Base-by-base conservation (phyloP, 2,888 invertebrate species). In the Auanema sp. region DNA sequence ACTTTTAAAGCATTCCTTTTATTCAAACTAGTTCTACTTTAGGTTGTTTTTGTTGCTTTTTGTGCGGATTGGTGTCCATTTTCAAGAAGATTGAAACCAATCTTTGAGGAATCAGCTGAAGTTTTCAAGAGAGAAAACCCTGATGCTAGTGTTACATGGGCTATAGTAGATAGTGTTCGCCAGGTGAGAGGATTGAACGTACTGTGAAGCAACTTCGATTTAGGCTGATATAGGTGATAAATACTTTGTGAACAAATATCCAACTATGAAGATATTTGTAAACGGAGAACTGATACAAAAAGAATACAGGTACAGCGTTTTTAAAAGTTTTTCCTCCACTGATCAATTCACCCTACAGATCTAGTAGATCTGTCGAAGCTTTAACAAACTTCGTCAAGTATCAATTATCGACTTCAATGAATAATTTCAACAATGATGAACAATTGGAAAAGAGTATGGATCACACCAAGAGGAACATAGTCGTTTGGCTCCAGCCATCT, bases 21-120 rank as follows among this genome's bases (percentile, higher is more conserved):
- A 23, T 16, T 25, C 52, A 8, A 12, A n/a, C 11, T 11, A 33
- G 12, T 49, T 33, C 16, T 25, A 51, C 18, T 67, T 12, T 47
- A 97, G 88, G 88, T 97, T 85, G 95, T 97, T 69, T 92, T 98
- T 86, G 90, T 98, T 68, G 97, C 98, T 87, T 98, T 98, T 86
- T 98, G 97, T 87, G 98, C 98, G 42, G 96, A 97, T 84, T 99
- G 98, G 98, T 98, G 98, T 87, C 90, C 92, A 83, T 98, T 97
- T 87, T 97, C 97, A 87, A 94, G 93, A 85, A 89, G 94, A 86
- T 87, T 99, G 84, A 91, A 91, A 85, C 98, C 98, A 14, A 90
- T 96, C 83, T 99, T 94, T 86, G 93, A 96, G 85, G 94, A 96
- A 85, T 92, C 96, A 42, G 91, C 96, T 6, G 91, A 91, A n/a